Evolutionary conservation across 2,113 vertebrate genomes (phyloP).

Genomic region (Lasiurus borealis): DNA sequence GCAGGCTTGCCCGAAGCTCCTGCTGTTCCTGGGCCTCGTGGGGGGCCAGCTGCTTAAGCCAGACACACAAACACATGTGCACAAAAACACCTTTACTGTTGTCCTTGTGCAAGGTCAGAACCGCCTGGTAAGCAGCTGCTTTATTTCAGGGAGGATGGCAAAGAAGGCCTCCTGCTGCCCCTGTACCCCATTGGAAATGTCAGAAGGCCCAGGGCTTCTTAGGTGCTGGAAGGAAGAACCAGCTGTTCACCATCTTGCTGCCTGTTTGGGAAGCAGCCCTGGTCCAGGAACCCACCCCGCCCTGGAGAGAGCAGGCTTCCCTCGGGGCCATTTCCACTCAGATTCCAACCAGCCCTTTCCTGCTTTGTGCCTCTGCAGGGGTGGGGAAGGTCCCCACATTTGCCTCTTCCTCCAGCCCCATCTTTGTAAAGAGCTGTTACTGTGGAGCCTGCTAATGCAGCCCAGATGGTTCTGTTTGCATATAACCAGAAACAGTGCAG

Average conservation of each 20-base stretch:
- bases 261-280: background rate
- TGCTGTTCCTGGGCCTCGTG: slow-evolving; percentile 88
- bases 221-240: background rate
- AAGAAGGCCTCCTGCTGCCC: background rate
- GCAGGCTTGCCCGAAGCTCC: slow-evolving; percentile 92
- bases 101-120: background rate
- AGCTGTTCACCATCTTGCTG: background rate
- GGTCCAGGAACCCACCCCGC: too few species aligned
- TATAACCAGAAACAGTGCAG: slow-evolving; percentile 51
- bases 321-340: background rate
- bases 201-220: background rate
- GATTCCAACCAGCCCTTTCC: slow-evolving; percentile 26
- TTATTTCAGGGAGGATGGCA: background rate
- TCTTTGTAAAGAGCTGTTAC: slow-evolving; percentile 60
- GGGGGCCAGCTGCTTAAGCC: slow-evolving; percentile 86
- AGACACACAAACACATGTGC: slow-evolving; percentile 47
- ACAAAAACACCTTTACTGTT: background rate
- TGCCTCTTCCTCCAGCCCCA: slow-evolving; percentile 59
- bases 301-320: background rate
- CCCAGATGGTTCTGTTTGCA: slow-evolving; percentile 67
- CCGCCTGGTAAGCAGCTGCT: background rate
- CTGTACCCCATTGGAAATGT: background rate
- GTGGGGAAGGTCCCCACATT: slow-evolving; percentile 16
- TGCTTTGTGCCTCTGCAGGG: slow-evolving; percentile 2
- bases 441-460: slow-evolving; percentile 61